Evolutionary conservation across 2,797 vertebrate genomes (phyloP), one percentile per base, ranked within the genome.

Genomic region (Oreonectes daqikongensis): DNA sequence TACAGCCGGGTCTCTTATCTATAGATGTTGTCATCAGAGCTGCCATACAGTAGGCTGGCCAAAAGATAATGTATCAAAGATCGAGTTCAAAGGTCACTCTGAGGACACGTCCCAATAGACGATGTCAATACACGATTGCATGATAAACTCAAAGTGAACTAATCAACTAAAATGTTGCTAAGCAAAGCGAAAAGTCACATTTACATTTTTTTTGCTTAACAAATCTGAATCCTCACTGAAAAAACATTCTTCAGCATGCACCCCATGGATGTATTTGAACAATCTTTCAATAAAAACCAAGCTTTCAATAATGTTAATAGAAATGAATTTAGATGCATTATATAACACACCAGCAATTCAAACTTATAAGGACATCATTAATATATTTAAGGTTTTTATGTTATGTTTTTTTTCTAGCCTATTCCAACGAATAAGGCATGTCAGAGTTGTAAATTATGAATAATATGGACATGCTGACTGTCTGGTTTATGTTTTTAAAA

Each of bases 1-100:
- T 64, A 59, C 5, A 6, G 46, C 28, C 15, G 53, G 65, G n/a
- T 77, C 61, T 9, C 75, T 77, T 77, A 77, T 69, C 75, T 50
- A 22, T 68, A 6, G 24, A 42, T 40, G 20, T 10, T 38, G 73
- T 75, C 64, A 75, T 75, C 55, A 53, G 42, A 61, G 66, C 75
- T 68, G 20, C 35, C 12, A 32, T 64, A 46, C 44, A 46, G 17
- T 46, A 64, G 57, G 17, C 38, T 40, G 38, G 66, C 22, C 12
- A 26, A 15, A 55, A 76, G 74, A 76, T 76, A 76, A 50, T 61
- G 65, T 50, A 63, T 11, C 55, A 53, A 69, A 22, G 18, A 48
- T 40, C 4, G 8, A 20, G 74, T 77, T 77, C 44, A 69, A 69
- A 77, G 66, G 57, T 77, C 64, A 50, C 26, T 59, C 7, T 18